A percentile compares a stretch with the other conserved stretches of the same genome.
Conservation (phyloP, 64 coral and sea anemone genomes). For the Porites australiensis region DNA sequence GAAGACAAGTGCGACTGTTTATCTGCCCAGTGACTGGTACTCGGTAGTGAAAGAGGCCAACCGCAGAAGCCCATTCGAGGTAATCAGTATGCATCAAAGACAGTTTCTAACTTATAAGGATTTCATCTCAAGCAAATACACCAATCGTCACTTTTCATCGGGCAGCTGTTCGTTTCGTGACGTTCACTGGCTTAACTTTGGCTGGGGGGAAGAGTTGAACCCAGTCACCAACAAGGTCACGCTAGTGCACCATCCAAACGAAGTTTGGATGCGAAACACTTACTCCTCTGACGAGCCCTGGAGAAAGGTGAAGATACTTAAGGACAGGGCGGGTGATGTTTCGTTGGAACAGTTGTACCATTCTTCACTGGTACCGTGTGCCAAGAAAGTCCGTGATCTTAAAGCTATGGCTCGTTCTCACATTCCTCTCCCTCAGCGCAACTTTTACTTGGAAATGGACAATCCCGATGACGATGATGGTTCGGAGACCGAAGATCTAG, state of each 20-base stretch:
- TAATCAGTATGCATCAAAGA: background rate
- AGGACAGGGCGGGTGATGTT: background rate
- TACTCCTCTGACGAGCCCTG: background rate
- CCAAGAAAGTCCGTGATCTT: background rate
- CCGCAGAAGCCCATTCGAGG: background rate
- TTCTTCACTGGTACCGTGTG: background rate
- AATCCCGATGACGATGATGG: background rate
- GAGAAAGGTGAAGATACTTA: background rate
- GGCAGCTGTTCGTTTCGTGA: background rate
- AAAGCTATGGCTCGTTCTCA: slow-evolving; percentile 1
- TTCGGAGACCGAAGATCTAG: slow-evolving; percentile 16
- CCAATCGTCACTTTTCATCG: too few relatives aligned
- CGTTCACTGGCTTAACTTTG: slow-evolving; percentile 60
- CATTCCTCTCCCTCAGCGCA: background rate
- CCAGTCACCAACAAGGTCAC: background rate
- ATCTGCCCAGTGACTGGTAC: slow-evolving; percentile 41
- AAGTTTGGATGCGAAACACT: background rate
- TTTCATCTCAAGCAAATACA: background rate
- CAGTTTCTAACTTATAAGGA: background rate
- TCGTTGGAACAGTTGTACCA: background rate
- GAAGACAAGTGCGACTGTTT: background rate
- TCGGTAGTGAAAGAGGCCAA: slow-evolving; percentile 21
- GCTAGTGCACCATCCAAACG: background rate
- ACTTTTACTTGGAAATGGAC: slow-evolving; percentile 10
- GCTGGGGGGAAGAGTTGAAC: background rate